Evolutionary conservation across 2,113 vertebrate genomes (phyloP).

Genomic region (Gambusia affinis): DNA sequence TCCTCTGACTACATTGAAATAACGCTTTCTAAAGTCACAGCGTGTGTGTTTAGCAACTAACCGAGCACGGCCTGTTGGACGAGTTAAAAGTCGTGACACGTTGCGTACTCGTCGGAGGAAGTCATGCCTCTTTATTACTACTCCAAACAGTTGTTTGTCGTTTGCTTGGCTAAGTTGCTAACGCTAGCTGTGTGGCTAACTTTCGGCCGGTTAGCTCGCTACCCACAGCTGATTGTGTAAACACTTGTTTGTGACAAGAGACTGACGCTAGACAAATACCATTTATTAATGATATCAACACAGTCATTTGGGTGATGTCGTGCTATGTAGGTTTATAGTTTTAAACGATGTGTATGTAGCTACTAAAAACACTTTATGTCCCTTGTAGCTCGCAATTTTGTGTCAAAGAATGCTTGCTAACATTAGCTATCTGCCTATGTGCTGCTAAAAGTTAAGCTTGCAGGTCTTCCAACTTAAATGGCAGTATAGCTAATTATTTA

Average conservation of each 20-base stretch:
- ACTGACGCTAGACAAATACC: slow-evolving; percentile 28
- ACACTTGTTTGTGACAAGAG: slow-evolving; percentile 68
- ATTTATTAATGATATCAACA: background rate
- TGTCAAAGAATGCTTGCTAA: slow-evolving; percentile 59
- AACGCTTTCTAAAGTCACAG: slow-evolving; percentile 43
- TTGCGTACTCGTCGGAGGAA: slow-evolving; percentile 8
- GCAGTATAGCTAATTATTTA: background rate
- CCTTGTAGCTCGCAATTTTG: slow-evolving; percentile 52
- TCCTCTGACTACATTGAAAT: slow-evolving; percentile 44
- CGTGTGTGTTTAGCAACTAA: background rate
- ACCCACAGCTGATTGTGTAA: slow-evolving; percentile 75
- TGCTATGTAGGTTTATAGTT: background rate
- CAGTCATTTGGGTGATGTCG: accelerated
- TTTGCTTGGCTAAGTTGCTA: slow-evolving; percentile 56
- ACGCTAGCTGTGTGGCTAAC: slow-evolving; percentile 66
- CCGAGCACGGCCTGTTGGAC: background rate
- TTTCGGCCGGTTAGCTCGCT: slow-evolving; percentile 70
- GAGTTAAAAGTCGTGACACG: slow-evolving; percentile 25
- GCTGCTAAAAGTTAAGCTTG: slow-evolving; percentile 68
- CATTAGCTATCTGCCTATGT: slow-evolving; percentile 60
- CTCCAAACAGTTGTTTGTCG: slow-evolving; percentile 63
- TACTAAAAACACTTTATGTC: slow-evolving; percentile 14
- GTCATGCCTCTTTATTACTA: slow-evolving; percentile 49
- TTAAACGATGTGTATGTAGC: background rate
- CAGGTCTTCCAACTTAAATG: slow-evolving; percentile 8